These are phyloP conservation scores for Platichthys flesus DNA, from an alignment of 2,113 vertebrate species.

Conservation along the genomic window DNA sequence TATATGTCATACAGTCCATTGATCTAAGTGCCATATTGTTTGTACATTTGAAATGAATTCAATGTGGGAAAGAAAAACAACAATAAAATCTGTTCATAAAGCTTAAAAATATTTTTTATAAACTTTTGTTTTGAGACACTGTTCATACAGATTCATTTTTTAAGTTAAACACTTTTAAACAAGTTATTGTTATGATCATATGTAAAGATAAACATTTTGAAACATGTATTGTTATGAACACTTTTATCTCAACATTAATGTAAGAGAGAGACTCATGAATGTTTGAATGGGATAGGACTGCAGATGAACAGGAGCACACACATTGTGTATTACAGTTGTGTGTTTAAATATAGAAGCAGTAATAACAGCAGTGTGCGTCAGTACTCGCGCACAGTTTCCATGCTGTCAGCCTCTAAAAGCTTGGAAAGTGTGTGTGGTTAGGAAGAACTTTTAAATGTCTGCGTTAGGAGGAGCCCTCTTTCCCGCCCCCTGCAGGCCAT, in stretches of 20 bases:
- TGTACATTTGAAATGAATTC: too few species aligned
- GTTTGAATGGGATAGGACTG: neutral
- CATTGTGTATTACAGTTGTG: neutral
- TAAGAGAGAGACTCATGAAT: neutral
- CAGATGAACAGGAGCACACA: neutral
- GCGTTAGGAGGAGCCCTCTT: constrained; percentile 5
- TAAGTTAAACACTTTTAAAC: neutral
- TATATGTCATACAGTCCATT: too few species aligned
- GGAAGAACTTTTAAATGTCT: constrained; percentile 2
- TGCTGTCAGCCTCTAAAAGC: constrained; percentile 20
- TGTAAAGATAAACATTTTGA: neutral
- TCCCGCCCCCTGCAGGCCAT: neutral
- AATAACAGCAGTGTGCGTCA: constrained; percentile 1
- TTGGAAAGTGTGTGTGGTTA: neutral
- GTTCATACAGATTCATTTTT: too few species aligned
- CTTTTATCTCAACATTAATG: neutral
- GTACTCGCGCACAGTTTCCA: constrained; percentile 17
- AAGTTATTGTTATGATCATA: neutral
- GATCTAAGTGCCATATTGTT: too few species aligned
- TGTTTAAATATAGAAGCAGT: neutral
- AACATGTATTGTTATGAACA: neutral
- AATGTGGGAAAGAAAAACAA: too few species aligned
- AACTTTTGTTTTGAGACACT: too few species aligned
- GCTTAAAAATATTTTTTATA: too few species aligned
- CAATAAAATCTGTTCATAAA: too few species aligned